Evolutionary conservation across 2,113 vertebrate species (phyloP).

Genomic region (Petrocephalus zakoni): DNA sequence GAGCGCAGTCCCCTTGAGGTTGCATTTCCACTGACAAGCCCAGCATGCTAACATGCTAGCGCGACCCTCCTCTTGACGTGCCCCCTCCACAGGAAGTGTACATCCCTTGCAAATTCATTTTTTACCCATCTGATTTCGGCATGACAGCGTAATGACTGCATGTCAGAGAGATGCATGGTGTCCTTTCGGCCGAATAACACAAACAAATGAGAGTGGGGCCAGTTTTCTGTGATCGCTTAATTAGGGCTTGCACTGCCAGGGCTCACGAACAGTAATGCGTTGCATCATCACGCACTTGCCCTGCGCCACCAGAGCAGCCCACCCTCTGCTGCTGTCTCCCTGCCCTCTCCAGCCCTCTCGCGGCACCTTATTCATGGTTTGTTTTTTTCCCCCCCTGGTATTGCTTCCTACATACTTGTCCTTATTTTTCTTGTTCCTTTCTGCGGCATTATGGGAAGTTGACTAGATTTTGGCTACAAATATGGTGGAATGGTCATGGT

Average conservation of each 20-base stretch:
- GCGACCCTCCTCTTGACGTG: neutral
- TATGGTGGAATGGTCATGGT: neutral
- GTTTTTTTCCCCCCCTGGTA: neutral
- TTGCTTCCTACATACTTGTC: neutral
- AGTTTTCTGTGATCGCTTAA: slow-evolving; percentile 59
- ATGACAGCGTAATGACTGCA: slow-evolving; percentile 53
- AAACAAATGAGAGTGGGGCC: slow-evolving; percentile 52
- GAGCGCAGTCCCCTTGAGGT: neutral
- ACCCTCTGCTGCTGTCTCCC: neutral
- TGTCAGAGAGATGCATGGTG: slow-evolving; percentile 64
- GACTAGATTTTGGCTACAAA: neutral
- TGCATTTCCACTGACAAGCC: neutral
- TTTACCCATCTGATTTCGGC: slow-evolving; percentile 38
- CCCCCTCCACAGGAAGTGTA: neutral
- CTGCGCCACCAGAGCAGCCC: neutral
- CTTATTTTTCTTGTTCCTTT: neutral
- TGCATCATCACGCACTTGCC: slow-evolving; percentile 36
- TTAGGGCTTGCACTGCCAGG: slow-evolving; percentile 50
- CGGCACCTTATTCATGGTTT: neutral
- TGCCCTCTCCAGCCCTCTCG: neutral
- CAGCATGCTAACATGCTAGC: neutral
- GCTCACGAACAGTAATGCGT: slow-evolving; percentile 41
- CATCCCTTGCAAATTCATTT: slow-evolving; percentile 24
- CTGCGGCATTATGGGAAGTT: neutral
- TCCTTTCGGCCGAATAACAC: slow-evolving; percentile 54